Evolutionary conservation across 1,140 invertebrate genomes (phyloP), one percentile per base, ranked within the genome.

Genomic region (Cyphomyrmex costatus): DNA sequence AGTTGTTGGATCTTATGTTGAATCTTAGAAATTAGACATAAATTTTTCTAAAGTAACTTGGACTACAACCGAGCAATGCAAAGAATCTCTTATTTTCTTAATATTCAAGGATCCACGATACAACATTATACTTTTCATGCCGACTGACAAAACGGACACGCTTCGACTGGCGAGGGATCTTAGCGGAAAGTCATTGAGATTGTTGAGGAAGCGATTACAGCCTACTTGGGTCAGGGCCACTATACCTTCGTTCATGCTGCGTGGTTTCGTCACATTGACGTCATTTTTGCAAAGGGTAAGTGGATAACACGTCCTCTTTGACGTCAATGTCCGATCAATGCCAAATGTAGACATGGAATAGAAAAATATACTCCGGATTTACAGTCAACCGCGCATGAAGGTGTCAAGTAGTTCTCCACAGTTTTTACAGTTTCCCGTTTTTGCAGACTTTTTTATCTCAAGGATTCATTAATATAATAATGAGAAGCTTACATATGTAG

Each of bases 281-380:
- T 96, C 97, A 68, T 96, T 97, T 93, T 94, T 98, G 63, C 97
- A 98, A 94, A 96, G 97, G 96, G 97, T 98, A 95, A 96, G 95
- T 92, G 12, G n/a, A 53, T 49, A 60, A 46, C 10, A 30, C 65
- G 33, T 56, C 21, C 30, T 27, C 21, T 36, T 63, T 2, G 19
- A 63, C 19, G 46, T 14, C 21, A 21, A 56, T 36, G 27, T 61
- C 24, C 24, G 14, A 27, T 12, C 12, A 63, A 36, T 24, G 70
- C 12, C n/a, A 70, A 27, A 80, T 36, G n/a, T n/a, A 6, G 10
- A 12, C 49, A 16, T 5, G 36, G 12, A 27, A 8, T 68, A 68
- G 21, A 68, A 49, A 68, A 68, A 19, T 19, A 65, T 27, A 46
- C 49, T 49, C 42, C 5, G 14, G 14, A 70, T 12, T 46, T 42